Evolutionary conservation across 2,888 invertebrate species (phyloP), one percentile per base, ranked within the genome.

Genomic region (Biston stratarius): DNA sequence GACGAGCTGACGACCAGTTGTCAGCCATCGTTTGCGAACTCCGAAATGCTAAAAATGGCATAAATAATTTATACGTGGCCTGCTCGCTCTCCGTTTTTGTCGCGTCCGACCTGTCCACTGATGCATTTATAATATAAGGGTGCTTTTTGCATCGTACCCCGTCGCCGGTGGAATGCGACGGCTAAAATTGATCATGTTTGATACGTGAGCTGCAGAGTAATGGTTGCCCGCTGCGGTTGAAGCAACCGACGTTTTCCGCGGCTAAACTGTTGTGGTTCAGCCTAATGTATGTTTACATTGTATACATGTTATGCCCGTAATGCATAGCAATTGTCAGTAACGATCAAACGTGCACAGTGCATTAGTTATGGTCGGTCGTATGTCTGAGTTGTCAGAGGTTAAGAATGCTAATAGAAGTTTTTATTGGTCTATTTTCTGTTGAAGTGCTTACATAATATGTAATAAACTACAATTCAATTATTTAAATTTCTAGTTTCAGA

Each of bases 111-210:
- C 91, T 92, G 92, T 91, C 92, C 92, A 89, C 92, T 92, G 94
- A 93, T 93, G 94, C 94, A 94, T 94, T 94, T 93, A 93, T 93
- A 94, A 94, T 93, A 92, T 90, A 92, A 92, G 93, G 92, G 92
- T 92, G 90, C 91, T 93, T 94, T 93, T 94, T 93, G 92, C 91
- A 84, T 77, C 85, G 88, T 88, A 83, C 85, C 89, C 84, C 80
- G 86, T 80, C 86, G 83, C 83, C 86, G 81, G 81, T 83, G 94
- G 93, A 94, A 93, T 94, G 93, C 88, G 87, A 90, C 91, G 92
- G 94, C 92, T 92, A 92, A 93, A 93, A 93, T 92, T 92, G 93
- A 92, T 92, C 94, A 91, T 88, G 91, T 90, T 89, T 88, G 87
- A 88, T 90, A 92, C 92, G 93, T 93, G 92, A 91, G 88, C 75